phyloP scores from a whole-genome alignment of 2,797 vertebrate genomes.

The Hozukius guyotensis region DNA sequence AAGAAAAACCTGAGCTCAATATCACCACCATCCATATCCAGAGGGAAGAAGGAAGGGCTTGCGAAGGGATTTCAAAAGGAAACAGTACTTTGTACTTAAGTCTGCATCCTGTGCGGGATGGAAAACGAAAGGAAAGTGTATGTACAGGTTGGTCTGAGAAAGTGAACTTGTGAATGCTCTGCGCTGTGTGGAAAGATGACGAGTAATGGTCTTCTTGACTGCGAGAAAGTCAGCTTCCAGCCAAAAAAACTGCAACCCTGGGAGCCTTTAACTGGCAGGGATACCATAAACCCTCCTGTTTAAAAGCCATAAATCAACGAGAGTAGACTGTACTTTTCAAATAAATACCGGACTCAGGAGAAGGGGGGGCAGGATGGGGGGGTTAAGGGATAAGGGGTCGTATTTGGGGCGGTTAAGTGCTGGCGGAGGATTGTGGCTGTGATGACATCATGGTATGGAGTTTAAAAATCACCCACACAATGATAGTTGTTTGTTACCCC shows the following conservation, averaged over 20 bases:
- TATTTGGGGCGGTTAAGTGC: constrained; percentile 45
- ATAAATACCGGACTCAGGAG: constrained; percentile 72
- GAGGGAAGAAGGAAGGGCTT: constrained; percentile 21
- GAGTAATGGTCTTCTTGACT: constrained; percentile 63
- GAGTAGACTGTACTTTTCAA: constrained; percentile 72
- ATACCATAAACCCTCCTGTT: constrained; percentile 67
- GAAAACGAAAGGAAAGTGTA: constrained; percentile 31
- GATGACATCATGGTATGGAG: constrained; percentile 33
- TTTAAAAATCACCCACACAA: background rate
- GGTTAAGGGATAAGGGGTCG: constrained; percentile 13
- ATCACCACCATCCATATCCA: constrained; percentile 17
- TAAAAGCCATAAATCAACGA: constrained; percentile 74
- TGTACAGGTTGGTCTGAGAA: constrained; percentile 39
- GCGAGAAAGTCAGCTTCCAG: constrained; percentile 50
- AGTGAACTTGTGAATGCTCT: constrained; percentile 34
- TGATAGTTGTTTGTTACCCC: background rate
- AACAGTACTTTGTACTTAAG: constrained; percentile 24
- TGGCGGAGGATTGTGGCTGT: constrained; percentile 29
- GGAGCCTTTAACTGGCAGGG: constrained; percentile 69
- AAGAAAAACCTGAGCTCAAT: constrained; percentile 27
- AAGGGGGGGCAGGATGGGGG: background rate
- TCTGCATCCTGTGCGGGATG: constrained; percentile 22
- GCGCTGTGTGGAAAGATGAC: constrained; percentile 54
- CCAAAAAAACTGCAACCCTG: constrained; percentile 51
- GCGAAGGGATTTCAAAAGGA: constrained; percentile 52